Evolutionary conservation across 2,888 invertebrate genomes (phyloP).

Genomic region (Maniola hyperantus): DNA sequence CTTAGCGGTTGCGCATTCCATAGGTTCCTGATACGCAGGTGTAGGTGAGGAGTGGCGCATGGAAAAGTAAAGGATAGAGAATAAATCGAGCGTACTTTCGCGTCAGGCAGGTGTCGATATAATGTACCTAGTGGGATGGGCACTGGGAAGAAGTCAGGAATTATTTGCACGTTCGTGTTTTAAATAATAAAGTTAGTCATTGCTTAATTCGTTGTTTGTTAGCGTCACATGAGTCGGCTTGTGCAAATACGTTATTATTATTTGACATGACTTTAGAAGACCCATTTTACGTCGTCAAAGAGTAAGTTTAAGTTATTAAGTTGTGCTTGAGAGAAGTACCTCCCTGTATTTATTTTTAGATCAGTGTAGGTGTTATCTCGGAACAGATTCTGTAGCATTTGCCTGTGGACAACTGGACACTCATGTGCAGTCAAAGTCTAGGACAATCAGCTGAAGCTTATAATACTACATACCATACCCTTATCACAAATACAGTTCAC

Average conservation of each 20-base stretch:
- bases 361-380: background rate
- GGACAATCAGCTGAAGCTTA: too few species aligned
- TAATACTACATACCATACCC: too few species aligned
- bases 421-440: too few species aligned
- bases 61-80: constrained; percentile 71
- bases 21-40: constrained; percentile 50
- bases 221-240: constrained; percentile 65
- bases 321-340: constrained; percentile 25
- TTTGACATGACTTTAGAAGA: constrained; percentile 98
- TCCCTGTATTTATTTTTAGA: constrained; percentile 6
- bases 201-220: constrained; percentile 40
- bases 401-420: too few species aligned
- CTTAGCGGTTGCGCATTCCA: constrained; percentile 68
- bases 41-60: constrained; percentile 48
- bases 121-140: constrained; percentile 67
- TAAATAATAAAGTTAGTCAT: constrained; percentile 46
- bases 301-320: constrained; percentile 86
- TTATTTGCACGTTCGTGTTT: constrained; percentile 50
- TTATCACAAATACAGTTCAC: too few species aligned
- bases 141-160: constrained; percentile 54
- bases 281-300: constrained; percentile 99
- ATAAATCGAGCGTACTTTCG: constrained; percentile 64
- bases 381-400: too few species aligned
- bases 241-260: constrained; percentile 57
- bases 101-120: constrained; percentile 74